A percentile compares a stretch with the other conserved stretches of the same genome.
Evolutionary conservation across 2,113 vertebrate species (phyloP).

Genomic region (Clinocottus analis): DNA sequence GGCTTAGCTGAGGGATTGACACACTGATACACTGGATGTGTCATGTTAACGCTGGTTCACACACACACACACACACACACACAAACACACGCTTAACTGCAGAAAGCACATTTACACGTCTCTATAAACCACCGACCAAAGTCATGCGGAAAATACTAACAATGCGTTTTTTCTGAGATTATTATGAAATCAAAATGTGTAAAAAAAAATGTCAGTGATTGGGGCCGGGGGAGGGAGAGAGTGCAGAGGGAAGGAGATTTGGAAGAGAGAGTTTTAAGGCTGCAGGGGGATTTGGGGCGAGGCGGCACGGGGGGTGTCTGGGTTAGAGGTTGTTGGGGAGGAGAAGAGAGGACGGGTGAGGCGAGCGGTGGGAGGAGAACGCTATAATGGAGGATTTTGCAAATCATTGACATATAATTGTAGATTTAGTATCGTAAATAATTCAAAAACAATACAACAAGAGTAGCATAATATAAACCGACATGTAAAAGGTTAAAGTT

Average conservation of each 20-base stretch:
- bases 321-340: conserved; percentile 38
- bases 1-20: conserved; percentile 66
- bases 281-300: conserved; percentile 56
- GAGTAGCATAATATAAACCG: not conserved
- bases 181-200: too few species aligned
- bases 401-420: too few species aligned
- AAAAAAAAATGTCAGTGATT: not conserved
- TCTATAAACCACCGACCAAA: not conserved
- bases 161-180: not conserved
- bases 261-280: conserved; percentile 46
- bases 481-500: not conserved
- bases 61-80: not conserved
- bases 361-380: not conserved
- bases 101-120: not conserved
- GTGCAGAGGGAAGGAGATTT: conserved; percentile 39
- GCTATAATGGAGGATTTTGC: too few species aligned
- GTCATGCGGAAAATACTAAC: not conserved
- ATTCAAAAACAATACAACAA: too few species aligned
- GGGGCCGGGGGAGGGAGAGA: not conserved
- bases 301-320: conserved; percentile 73
- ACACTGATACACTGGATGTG: conserved; percentile 60
- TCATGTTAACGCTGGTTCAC: conserved; percentile 10
- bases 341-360: conserved; percentile 1
- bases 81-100: not conserved
- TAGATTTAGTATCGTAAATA: too few species aligned